These are phyloP conservation scores for Phalera bucephala DNA, from an alignment of 2,888 invertebrate species.

Conservation along the genomic window DNA sequence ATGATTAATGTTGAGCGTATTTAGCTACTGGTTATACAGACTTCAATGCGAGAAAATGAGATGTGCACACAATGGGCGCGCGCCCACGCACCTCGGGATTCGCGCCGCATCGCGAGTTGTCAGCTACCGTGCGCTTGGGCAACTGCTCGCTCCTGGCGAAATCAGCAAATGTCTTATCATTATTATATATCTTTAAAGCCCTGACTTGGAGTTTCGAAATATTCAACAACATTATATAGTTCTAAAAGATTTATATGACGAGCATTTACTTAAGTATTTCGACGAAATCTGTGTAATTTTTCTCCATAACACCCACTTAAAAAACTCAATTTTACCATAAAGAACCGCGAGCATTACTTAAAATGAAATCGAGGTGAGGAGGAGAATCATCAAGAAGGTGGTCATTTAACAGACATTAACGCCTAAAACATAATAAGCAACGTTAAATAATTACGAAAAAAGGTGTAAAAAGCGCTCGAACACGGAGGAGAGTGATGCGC, in stretches of 20 bases:
- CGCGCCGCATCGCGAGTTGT: conserved; percentile 52
- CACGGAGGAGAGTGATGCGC: conserved; percentile 64
- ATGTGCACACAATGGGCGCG: conserved; percentile 62
- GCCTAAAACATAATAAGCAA: conserved; percentile 72
- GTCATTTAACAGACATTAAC: conserved; percentile 74
- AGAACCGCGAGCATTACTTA: conserved; percentile 43
- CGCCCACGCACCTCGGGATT: conserved; percentile 59
- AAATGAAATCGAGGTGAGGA: conserved; percentile 48
- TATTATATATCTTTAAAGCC: conserved; percentile 23
- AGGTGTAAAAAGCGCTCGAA: conserved; percentile 71
- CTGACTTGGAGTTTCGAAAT: background rate
- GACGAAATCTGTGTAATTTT: conserved; percentile 37
- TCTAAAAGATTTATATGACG: conserved; percentile 27
- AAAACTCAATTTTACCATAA: conserved; percentile 50
- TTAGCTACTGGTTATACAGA: conserved; percentile 60
- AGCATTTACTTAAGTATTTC: conserved; percentile 25
- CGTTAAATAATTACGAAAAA: conserved; percentile 75
- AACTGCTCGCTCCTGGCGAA: conserved; percentile 13
- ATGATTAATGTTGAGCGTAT: conserved; percentile 62
- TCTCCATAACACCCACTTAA: conserved; percentile 43
- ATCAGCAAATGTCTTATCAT: conserved; percentile 21
- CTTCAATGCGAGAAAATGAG: conserved; percentile 71
- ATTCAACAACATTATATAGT: no score
- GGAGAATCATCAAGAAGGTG: conserved; percentile 61
- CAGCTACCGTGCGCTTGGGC: conserved; percentile 61